A percentile compares a stretch with the other conserved stretches of the same genome.
phyloP scores from a whole-genome alignment of 2,888 invertebrate species.

The Prosapia bicincta region DNA sequence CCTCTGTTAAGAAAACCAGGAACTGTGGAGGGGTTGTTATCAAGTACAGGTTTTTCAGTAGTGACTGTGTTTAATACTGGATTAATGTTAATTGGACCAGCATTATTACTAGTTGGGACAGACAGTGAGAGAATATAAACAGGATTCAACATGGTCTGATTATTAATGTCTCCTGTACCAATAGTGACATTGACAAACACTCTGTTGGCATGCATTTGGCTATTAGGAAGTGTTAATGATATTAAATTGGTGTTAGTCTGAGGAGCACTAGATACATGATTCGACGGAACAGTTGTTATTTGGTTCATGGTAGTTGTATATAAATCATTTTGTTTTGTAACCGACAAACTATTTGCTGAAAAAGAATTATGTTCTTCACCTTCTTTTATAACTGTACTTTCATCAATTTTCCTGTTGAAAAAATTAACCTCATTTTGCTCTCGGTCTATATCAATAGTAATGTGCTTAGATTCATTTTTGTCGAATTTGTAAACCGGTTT shows the following conservation, averaged over 20 bases:
- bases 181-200: constrained; percentile 81
- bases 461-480: not conserved
- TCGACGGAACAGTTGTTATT: not conserved
- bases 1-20: constrained; percentile 45
- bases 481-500: constrained; percentile 7
- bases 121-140: constrained; percentile 78
- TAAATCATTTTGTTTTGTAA: no score
- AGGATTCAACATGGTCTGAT: constrained; percentile 53
- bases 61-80: constrained; percentile 3
- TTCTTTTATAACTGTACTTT: no score
- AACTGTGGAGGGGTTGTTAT: constrained; percentile 34
- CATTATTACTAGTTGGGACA: constrained; percentile 63
- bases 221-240: constrained; percentile 22
- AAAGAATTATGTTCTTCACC: no score
- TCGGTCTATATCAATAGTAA: not conserved
- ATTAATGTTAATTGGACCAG: constrained; percentile 43
- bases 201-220: constrained; percentile 48
- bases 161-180: constrained; percentile 59
- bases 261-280: not conserved
- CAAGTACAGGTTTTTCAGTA: constrained; percentile 46
- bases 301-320: not conserved
- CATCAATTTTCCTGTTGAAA: not conserved
- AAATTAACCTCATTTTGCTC: not conserved
- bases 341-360: no score
- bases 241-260: constrained; percentile 14